A percentile compares a stretch with the other conserved stretches of the same genome.
Conservation (phyloP, 2,888 invertebrate genomes). For the Oscheius onirici region DNA sequence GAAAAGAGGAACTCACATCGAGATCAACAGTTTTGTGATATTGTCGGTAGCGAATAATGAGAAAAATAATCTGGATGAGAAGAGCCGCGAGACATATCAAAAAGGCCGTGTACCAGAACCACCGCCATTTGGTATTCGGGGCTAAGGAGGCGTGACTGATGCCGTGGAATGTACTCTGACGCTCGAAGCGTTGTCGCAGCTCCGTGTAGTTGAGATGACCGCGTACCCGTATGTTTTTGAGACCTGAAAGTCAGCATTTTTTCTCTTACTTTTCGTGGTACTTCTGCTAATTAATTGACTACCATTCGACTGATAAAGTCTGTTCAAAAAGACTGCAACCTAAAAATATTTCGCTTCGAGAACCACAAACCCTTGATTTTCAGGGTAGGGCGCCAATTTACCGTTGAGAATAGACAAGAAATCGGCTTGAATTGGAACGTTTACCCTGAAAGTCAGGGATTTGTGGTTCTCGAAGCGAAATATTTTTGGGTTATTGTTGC, state of each 20-base stretch:
- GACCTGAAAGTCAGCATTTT: slow-evolving; percentile 41
- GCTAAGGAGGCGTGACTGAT: slow-evolving; percentile 66
- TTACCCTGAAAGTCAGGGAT: too few species aligned
- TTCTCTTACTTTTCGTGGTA: too few species aligned
- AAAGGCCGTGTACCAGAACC: slow-evolving; percentile 67
- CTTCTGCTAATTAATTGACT: too few species aligned
- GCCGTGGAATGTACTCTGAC: slow-evolving; percentile 41
- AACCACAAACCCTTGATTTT: too few species aligned
- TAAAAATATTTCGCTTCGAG: too few species aligned
- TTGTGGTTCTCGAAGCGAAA: too few species aligned
- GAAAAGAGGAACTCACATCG: slow-evolving; percentile 61
- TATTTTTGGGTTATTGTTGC: too few species aligned
- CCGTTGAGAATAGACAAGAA: too few species aligned
- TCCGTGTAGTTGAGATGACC: slow-evolving; percentile 58
- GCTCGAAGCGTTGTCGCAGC: slow-evolving; percentile 40
- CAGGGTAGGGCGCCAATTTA: too few species aligned
- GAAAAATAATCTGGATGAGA: slow-evolving; percentile 60
- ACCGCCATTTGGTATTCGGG: slow-evolving; percentile 55
- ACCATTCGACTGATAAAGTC: too few species aligned
- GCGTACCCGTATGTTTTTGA: slow-evolving; percentile 52
- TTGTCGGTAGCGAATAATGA: slow-evolving; percentile 62
- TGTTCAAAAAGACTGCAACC: too few species aligned
- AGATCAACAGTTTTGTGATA: slow-evolving; percentile 70
- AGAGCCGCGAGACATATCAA: slow-evolving; percentile 56
- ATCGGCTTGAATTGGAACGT: too few species aligned